Evolutionary conservation across 2,888 invertebrate genomes (phyloP).

Genomic region (Lycocerus yunnanus): DNA sequence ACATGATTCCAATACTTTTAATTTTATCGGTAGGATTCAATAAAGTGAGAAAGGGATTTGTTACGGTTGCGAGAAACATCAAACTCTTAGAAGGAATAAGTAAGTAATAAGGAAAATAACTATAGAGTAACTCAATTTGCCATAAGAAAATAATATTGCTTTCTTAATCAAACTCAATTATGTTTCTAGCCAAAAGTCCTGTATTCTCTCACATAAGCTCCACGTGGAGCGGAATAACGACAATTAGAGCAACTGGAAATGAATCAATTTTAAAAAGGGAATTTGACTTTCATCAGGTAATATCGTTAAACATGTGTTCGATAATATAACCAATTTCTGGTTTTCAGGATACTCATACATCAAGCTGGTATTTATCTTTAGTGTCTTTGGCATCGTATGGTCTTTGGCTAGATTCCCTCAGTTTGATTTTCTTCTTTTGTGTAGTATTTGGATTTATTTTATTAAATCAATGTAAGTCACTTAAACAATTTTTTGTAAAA

Average conservation of each 20-base stretch:
- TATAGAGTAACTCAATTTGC: background rate
- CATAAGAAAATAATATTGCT: no score
- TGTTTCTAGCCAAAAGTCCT: slow-evolving; percentile 63
- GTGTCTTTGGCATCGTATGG: slow-evolving; percentile 72
- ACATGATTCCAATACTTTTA: slow-evolving; percentile 64
- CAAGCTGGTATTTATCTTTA: slow-evolving; percentile 70
- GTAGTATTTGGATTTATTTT: slow-evolving; percentile 70
- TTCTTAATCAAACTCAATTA: no score
- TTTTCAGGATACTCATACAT: slow-evolving; percentile 68
- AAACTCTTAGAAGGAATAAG: slow-evolving; percentile 65
- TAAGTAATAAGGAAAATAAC: slow-evolving; percentile 47
- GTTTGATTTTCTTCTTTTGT: slow-evolving; percentile 66
- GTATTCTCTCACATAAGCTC: slow-evolving; percentile 87
- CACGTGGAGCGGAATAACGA: slow-evolving; percentile 79
- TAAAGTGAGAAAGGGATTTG: slow-evolving; percentile 65
- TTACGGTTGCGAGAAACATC: slow-evolving; percentile 70
- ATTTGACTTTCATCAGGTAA: slow-evolving; percentile 67
- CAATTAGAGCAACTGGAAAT: slow-evolving; percentile 79
- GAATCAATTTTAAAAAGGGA: slow-evolving; percentile 67
- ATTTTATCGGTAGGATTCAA: slow-evolving; percentile 67
- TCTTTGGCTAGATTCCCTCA: slow-evolving; percentile 73
- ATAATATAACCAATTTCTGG: background rate
- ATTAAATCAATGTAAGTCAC: slow-evolving; percentile 62
- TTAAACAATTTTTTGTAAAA: background rate
- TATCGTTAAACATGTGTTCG: background rate